These are phyloP conservation scores for Porites rus DNA, from an alignment of 92 coral and sea anemone genomes.

Conservation along the genomic window DNA sequence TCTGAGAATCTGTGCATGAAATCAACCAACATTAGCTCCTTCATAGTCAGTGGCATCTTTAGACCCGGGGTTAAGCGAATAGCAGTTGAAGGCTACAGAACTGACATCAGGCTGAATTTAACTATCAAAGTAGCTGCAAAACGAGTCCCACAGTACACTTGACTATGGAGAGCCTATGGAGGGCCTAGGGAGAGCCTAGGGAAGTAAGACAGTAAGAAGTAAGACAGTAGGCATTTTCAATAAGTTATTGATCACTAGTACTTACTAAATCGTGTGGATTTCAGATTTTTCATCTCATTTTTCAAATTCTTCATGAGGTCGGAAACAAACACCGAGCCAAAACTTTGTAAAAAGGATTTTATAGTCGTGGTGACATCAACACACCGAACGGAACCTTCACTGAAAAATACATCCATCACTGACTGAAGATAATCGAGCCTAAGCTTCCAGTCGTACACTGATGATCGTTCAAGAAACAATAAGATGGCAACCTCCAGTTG, in stretches of 20 bases:
- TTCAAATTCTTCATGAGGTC: slow-evolving; percentile 50
- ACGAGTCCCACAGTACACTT: too few species aligned
- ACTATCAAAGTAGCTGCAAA: too few species aligned
- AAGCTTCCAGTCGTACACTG: slow-evolving; percentile 81
- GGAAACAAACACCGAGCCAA: slow-evolving; percentile 46
- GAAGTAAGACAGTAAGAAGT: too few species aligned
- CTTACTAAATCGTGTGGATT: slow-evolving; percentile 30
- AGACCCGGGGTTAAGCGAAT: too few species aligned
- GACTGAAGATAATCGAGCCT: slow-evolving; percentile 63
- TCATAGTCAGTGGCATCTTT: not conserved
- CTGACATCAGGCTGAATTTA: too few species aligned
- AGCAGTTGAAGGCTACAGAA: too few species aligned
- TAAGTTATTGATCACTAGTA: not conserved
- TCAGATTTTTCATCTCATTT: not conserved
- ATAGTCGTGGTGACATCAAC: not conserved
- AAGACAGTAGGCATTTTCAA: too few species aligned
- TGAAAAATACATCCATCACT: slow-evolving; percentile 19
- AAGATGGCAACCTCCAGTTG: slow-evolving; percentile 65
- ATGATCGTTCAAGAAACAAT: slow-evolving; percentile 84
- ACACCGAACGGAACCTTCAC: not conserved
- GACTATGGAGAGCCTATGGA: too few species aligned
- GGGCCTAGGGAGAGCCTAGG: too few species aligned
- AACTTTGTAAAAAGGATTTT: slow-evolving; percentile 1
- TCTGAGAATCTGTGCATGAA: slow-evolving; percentile 7
- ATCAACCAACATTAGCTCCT: not conserved